phyloP scores from a whole-genome alignment of 2,888 invertebrate species.

The Pristionchus fissidentatus region DNA sequence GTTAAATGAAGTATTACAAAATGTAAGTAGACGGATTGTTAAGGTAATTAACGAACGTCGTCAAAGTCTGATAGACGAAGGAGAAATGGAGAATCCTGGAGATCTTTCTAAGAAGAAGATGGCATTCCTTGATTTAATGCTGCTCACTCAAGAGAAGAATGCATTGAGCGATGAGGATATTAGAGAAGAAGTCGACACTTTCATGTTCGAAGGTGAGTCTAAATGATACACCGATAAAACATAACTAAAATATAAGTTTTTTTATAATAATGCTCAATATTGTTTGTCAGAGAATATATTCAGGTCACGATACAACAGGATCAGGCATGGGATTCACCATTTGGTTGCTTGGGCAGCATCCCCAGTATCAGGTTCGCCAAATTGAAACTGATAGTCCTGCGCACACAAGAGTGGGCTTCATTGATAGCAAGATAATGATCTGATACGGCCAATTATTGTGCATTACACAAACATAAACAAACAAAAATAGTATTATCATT shows the following conservation, averaged over 20 bases:
- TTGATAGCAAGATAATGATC: background rate
- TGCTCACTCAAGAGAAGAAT: slow-evolving; percentile 74
- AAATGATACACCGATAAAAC: too few relatives aligned
- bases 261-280: too few relatives aligned
- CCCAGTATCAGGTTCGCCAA: slow-evolving; percentile 76
- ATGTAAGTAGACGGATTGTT: background rate
- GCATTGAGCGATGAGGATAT: slow-evolving; percentile 76
- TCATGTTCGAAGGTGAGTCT: slow-evolving; percentile 77
- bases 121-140: slow-evolving; percentile 77
- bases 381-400: slow-evolving; percentile 75
- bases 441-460: too few relatives aligned
- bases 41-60: slow-evolving; percentile 54
- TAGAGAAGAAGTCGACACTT: slow-evolving; percentile 79
- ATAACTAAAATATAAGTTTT: too few relatives aligned
- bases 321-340: slow-evolving; percentile 76
- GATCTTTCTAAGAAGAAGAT: slow-evolving; percentile 53
- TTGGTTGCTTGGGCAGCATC: slow-evolving; percentile 76
- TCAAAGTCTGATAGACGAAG: background rate
- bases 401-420: too few relatives aligned
- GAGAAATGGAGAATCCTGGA: slow-evolving; percentile 41
- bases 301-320: slow-evolving; percentile 77
- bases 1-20: background rate
- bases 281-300: background rate
- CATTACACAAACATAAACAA: background rate
- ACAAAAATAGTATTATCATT: background rate